Conservation (phyloP, 2,888 invertebrate genomes). For the Acronicta leporina region DNA sequence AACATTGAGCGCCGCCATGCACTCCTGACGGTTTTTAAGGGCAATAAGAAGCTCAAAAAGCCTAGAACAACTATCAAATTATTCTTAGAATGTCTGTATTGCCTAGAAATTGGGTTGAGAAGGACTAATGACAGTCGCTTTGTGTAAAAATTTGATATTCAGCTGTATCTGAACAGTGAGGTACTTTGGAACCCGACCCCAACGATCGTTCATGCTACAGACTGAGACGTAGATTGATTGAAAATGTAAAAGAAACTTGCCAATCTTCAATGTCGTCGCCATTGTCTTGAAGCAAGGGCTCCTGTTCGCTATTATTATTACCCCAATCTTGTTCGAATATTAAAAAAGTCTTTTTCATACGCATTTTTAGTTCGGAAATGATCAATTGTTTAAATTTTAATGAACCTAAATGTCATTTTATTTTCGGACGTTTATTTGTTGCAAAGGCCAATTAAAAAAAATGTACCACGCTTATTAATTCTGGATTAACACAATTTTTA, state of each 20-base stretch:
- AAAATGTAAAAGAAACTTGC: constrained; percentile 64
- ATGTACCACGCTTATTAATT: not conserved
- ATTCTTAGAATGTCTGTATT: too few species aligned
- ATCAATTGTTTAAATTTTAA: not conserved
- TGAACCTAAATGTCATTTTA: not conserved
- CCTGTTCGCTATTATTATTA: constrained; percentile 63
- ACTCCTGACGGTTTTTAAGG: too few species aligned
- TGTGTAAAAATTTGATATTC: too few species aligned
- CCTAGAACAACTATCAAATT: too few species aligned
- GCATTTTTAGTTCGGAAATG: constrained; percentile 66
- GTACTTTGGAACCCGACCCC: too few species aligned
- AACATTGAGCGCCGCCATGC: too few species aligned
- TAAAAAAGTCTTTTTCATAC: constrained; percentile 77
- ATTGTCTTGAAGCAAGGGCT: constrained; percentile 68
- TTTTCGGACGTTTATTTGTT: not conserved
- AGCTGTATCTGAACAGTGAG: too few species aligned
- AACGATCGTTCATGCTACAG: not conserved
- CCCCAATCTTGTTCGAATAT: constrained; percentile 70
- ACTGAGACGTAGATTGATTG: not conserved
- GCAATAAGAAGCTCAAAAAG: too few species aligned
- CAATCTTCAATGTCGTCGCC: constrained; percentile 62
- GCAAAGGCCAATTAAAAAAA: too few species aligned
- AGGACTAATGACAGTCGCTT: too few species aligned
- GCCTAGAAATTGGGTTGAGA: too few species aligned
- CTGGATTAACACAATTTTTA: not conserved